phyloP scores from a whole-genome alignment of 1,140 invertebrate species.

The Stegodyphus mimosarum region DNA sequence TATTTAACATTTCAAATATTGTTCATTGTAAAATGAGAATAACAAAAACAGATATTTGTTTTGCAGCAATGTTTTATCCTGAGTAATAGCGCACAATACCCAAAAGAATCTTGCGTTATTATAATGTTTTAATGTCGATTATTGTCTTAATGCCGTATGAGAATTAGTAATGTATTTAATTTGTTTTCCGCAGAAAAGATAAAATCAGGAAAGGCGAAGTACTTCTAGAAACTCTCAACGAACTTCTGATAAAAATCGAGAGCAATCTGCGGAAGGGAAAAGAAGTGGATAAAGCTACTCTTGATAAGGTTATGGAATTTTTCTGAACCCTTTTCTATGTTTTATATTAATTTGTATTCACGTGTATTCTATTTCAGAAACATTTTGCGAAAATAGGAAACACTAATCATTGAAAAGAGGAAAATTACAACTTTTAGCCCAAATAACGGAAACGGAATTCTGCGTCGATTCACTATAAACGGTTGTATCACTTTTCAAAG shows the following conservation, averaged over 20 bases:
- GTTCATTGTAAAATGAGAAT: too few species aligned
- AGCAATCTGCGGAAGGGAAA: background rate
- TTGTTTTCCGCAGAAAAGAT: background rate
- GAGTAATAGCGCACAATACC: too few species aligned
- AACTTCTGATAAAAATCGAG: background rate
- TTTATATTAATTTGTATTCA: background rate
- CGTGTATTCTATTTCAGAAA: background rate
- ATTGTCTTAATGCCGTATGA: too few species aligned
- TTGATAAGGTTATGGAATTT: background rate
- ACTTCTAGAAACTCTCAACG: background rate
- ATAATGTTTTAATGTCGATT: too few species aligned
- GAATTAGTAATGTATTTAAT: background rate
- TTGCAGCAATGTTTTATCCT: too few species aligned
- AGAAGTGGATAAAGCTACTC: background rate
- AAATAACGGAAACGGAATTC: background rate
- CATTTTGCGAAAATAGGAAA: background rate
- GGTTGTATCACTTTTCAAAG: too few species aligned
- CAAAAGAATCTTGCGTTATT: too few species aligned
- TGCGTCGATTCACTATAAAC: too few species aligned
- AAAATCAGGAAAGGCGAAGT: background rate
- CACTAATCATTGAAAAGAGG: background rate
- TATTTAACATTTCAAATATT: too few species aligned
- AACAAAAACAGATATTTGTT: too few species aligned
- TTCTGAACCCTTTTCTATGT: background rate
- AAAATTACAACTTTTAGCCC: background rate